Evolutionary conservation across 2,113 vertebrate genomes (phyloP), one percentile per base, ranked within the genome.

Genomic region (Podarcis muralis): DNA sequence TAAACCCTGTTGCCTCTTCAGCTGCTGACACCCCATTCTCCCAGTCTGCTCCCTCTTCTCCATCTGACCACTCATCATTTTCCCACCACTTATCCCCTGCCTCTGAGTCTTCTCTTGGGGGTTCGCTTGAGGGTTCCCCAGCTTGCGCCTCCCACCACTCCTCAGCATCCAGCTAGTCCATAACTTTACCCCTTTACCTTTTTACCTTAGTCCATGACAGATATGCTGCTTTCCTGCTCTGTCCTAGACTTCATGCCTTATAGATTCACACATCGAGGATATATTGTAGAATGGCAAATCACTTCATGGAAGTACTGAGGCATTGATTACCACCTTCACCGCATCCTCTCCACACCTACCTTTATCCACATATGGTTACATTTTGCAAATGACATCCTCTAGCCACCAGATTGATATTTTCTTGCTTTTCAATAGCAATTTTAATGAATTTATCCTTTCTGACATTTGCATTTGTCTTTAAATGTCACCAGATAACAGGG

Each of bases 391-490:
- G 95, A 91, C 87, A 93, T 83, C 48, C 25, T 91, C 43, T 80
- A 96, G 81, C 16, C 72, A 93, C 86, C 91, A 92, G 87, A 76
- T 87, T 94, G 93, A 93, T 90, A 93, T 72, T 90, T 96, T 93
- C 94, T 95, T 94, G 89, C 88, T 95, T 91, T 96, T 96, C 95
- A 95, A 95, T 93, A 94, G 94, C 93, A 93, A 96, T 95, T 96
- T 96, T 96, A 97, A 97, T 97, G 95, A 96, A 97, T 95, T 96
- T 93, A 96, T 97, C 93, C 93, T 95, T 96, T 96, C 95, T 97
- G 97, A 97, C 96, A 97, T 97, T 97, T 97, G 91, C 96, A 96
- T 97, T 97, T 97, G 96, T 97, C 96, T 95, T 97, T 96, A 97
- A 97, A 97, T 97, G 97, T 94, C 96, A 97, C 92, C 92, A 96